Evolutionary conservation across 2,797 vertebrate genomes (phyloP).

Genomic region (Muscicapa comitata): DNA sequence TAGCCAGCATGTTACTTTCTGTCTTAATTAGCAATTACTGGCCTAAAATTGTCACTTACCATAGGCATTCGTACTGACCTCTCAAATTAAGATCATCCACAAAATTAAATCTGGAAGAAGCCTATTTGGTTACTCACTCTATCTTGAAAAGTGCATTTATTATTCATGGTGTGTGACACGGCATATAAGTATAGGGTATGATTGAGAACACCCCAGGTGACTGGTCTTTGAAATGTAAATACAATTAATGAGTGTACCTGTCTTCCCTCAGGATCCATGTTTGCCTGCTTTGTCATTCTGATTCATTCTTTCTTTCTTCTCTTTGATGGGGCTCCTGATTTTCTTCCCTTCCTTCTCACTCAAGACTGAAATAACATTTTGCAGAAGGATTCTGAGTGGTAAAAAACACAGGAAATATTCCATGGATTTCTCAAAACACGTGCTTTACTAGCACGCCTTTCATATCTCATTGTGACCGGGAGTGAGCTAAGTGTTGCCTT

Average conservation of each 20-base stretch:
- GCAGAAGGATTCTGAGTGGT: not conserved
- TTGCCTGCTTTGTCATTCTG: conserved; percentile 22
- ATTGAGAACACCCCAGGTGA: conserved; percentile 2
- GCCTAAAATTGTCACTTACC: conserved; percentile 34
- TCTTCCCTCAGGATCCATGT: conserved; percentile 18
- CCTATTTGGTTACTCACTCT: not conserved
- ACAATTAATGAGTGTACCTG: conserved; percentile 33
- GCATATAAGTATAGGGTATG: not conserved
- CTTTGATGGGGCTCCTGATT: not conserved
- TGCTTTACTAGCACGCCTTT: not conserved
- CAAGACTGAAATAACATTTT: not conserved
- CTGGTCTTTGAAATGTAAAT: conserved; percentile 65
- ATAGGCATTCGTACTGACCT: conserved; percentile 26
- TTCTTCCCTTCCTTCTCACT: conserved; percentile 6
- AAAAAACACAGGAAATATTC: not conserved
- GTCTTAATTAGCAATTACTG: conserved; percentile 42
- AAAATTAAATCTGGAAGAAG: conserved; percentile 35
- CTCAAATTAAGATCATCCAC: conserved; percentile 5
- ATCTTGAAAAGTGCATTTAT: conserved; percentile 12
- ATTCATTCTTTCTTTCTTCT: not conserved
- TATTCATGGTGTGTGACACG: conserved; percentile 13
- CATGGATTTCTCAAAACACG: not conserved
- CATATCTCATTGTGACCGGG: not conserved
- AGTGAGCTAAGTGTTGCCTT: not conserved
- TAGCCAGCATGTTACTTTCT: conserved; percentile 24